Base-by-base conservation (phyloP, 1,140 invertebrate genomes). In the Drosophila lini region DNA sequence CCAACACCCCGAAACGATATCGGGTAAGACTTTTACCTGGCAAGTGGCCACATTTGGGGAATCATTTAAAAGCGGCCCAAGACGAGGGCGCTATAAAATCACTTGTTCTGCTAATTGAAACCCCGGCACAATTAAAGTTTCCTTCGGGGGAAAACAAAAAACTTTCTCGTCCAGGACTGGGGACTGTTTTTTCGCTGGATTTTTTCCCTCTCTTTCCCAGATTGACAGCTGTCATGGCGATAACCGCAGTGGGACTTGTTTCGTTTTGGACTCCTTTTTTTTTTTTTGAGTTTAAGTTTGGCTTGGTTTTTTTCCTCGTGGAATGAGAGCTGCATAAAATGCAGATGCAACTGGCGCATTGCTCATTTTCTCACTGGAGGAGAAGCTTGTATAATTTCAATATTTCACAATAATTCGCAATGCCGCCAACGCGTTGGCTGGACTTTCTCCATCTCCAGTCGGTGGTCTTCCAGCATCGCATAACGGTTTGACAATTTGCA, bases 181-280 rank as follows among this genome's bases (percentile, higher is more conserved):
- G 28, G 36, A 41, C 57, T 52, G 25, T 53, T 75, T 76, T 59
- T 57, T 22, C 32, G 25, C 41, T 53, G 32, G 1, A 32, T 41
- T 58, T 78, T 45, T 38, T 25, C 38, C 50, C 55, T 36, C 53
- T 71, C 61, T 36, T 42, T 28, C 25, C 16, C 38, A 69, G 83
- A 86, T 86, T 86, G 83, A 86, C 83, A 86, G 83, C 83, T 86
- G 83, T 86, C 83, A 83, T 70, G 84, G 80, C 77, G 83, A 86
- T 86, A 86, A 88, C 82, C 82, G 82, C 82, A 76, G 45, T 79
- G 82, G 82, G 82, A 85, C 81, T 74, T 84, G 41, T 40, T 52
- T 56, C 45, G 31, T 38, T 32, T 75, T 59, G 55, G 62, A 52
- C 52, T 64, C 41, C 73, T 58, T 74, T 50, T 36, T 62, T 62